phyloP scores from a whole-genome alignment of 1,140 invertebrate genomes.

The Caenorhabditis brenneri region DNA sequence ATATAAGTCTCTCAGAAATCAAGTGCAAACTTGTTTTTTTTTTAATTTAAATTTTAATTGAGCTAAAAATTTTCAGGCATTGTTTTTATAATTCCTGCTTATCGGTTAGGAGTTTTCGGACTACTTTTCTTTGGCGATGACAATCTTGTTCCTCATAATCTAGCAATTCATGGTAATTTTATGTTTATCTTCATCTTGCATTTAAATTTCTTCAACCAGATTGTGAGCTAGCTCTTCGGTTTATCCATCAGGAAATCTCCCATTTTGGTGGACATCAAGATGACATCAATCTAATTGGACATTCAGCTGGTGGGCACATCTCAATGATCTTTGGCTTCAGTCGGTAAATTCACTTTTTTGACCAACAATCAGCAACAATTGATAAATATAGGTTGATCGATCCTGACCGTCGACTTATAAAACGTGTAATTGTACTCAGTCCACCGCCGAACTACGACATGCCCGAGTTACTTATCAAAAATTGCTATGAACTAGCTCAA shows the following conservation, averaged over 20 bases:
- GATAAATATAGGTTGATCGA: not conserved
- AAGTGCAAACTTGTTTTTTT: too few species aligned
- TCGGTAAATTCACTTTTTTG: not conserved
- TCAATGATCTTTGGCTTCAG: conserved; percentile 18
- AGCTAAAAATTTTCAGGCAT: not conserved
- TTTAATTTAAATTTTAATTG: too few species aligned
- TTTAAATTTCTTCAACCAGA: conserved; percentile 91
- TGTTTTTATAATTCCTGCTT: not conserved
- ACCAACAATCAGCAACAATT: not conserved
- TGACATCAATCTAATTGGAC: conserved; percentile 87
- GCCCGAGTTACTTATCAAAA: conserved; percentile 33
- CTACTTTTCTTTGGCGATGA: not conserved
- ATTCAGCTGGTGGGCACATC: conserved; percentile 85
- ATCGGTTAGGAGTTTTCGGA: not conserved
- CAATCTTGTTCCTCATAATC: conserved; percentile 21
- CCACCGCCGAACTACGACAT: not conserved
- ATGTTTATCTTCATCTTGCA: conserved; percentile 72
- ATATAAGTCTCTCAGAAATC: too few species aligned
- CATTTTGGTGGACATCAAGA: conserved; percentile 89
- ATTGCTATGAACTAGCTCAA: not conserved
- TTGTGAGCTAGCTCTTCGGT: conserved; percentile 81
- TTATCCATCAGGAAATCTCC: conserved; percentile 88
- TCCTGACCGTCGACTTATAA: not conserved
- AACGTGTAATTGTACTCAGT: not conserved
- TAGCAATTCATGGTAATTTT: conserved; percentile 27